A percentile compares a stretch with the other conserved stretches of the same genome.
phyloP scores from a whole-genome alignment of 2,888 invertebrate genomes.

The Sesamia inferens region DNA sequence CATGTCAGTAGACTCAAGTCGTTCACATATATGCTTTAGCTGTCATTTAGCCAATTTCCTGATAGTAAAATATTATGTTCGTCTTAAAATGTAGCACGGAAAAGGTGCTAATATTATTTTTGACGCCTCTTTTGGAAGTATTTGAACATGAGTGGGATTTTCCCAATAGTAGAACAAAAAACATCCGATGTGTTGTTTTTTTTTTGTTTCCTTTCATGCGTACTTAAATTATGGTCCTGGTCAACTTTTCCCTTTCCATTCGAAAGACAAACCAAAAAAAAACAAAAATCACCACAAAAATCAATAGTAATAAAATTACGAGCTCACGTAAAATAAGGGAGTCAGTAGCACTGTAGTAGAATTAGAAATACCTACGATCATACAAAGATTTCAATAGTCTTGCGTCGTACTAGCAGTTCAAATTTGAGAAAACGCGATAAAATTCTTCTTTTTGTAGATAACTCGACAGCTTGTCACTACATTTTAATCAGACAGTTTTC shows the following conservation, averaged over 20 bases:
- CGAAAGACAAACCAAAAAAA: too few relatives aligned
- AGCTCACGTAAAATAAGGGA: background rate
- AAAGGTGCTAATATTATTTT: constrained; percentile 20
- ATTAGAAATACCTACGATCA: background rate
- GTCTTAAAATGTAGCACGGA: constrained; percentile 16
- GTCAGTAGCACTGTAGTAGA: background rate
- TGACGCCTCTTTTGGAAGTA: constrained; percentile 2
- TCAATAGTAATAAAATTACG: background rate
- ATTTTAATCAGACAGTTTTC: constrained; percentile 38
- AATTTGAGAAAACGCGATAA: constrained; percentile 44
- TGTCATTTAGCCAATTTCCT: constrained; percentile 39
- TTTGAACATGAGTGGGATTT: constrained; percentile 6
- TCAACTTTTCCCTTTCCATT: background rate
- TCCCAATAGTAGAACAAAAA: background rate
- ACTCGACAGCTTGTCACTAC: constrained; percentile 52
- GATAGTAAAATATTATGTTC: constrained; percentile 21
- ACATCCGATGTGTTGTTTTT: background rate
- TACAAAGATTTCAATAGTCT: constrained; percentile 24
- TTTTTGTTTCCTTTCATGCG: background rate
- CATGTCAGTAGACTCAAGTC: constrained; percentile 35
- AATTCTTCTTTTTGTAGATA: constrained; percentile 40
- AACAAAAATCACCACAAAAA: too few relatives aligned
- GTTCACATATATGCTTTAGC: constrained; percentile 17
- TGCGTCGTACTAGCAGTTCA: constrained; percentile 3
- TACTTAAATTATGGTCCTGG: background rate